A percentile compares a stretch with the other conserved stretches of the same genome.
Conservation (phyloP, 2,888 invertebrate species). For the Pegoplata infirma region DNA sequence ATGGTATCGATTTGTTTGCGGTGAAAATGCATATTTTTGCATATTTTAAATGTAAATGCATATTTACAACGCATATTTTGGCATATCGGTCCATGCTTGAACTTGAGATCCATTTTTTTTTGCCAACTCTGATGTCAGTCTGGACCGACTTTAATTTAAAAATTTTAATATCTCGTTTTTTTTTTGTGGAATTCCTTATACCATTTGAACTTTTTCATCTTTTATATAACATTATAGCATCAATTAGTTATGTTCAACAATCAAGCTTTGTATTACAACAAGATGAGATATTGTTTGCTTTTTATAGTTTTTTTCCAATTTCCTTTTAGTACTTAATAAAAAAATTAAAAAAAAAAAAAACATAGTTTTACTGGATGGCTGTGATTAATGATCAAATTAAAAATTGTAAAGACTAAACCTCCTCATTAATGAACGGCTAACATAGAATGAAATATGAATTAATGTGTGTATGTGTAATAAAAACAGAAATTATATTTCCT, state of each 20-base stretch:
- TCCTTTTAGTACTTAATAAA: constrained; percentile 1
- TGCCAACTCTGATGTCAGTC: too few species aligned
- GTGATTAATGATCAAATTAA: constrained; percentile 58
- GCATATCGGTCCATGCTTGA: too few species aligned
- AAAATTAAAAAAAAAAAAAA: too few species aligned
- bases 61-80: too few species aligned
- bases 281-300: constrained; percentile 27
- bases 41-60: too few species aligned
- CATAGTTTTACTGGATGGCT: constrained; percentile 30
- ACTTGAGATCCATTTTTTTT: too few species aligned
- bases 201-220: background rate
- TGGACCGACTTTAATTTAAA: too few species aligned
- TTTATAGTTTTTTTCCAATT: constrained; percentile 6
- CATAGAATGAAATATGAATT: too few species aligned
- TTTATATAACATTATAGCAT: constrained; percentile 36
- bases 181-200: too few species aligned
- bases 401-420: constrained; percentile 31
- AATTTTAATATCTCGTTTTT: too few species aligned
- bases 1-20: too few species aligned
- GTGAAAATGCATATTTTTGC: too few species aligned
- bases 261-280: constrained; percentile 40
- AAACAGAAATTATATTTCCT: constrained; percentile 18
- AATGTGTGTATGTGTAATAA: constrained; percentile 1
- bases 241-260: constrained; percentile 56
- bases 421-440: constrained; percentile 43